These are phyloP conservation scores for Gymnopithys bicolor DNA, from an alignment of 2,797 vertebrate genomes.

Conservation along the genomic window DNA sequence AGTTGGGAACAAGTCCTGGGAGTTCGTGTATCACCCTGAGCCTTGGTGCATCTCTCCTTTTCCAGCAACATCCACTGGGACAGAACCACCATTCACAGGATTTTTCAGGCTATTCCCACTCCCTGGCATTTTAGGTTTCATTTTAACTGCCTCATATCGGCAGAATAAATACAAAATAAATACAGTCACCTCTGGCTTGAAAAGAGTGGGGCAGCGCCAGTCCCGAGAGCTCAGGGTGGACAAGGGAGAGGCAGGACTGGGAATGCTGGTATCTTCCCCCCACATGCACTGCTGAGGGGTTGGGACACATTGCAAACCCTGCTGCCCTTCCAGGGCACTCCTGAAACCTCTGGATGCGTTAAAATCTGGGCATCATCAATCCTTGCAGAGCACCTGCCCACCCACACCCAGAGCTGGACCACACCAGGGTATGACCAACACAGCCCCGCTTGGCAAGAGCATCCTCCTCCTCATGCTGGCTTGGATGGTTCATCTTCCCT, in stretches of 20 bases:
- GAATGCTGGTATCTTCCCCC: neutral
- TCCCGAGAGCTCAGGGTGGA: neutral
- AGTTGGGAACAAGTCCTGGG: neutral
- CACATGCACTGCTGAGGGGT: no score
- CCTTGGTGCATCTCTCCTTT: neutral
- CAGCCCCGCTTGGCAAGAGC: accelerated
- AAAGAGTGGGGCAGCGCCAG: neutral
- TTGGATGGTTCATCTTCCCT: neutral
- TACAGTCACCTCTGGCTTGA: neutral
- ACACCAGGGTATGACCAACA: neutral
- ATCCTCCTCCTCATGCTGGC: neutral
- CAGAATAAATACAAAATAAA: neutral
- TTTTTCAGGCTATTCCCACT: neutral
- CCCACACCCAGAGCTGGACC: neutral
- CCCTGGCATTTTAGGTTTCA: neutral
- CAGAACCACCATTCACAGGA: neutral
- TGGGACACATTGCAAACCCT: neutral
- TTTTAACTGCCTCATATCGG: neutral
- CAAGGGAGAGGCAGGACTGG: neutral
- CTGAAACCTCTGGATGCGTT: neutral
- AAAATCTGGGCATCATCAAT: neutral
- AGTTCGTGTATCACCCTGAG: accelerated
- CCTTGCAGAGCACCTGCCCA: neutral
- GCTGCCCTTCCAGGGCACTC: neutral
- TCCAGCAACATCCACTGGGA: neutral